Evolutionary conservation across 2,888 invertebrate species (phyloP).

Genomic region (Nasonia oneida): DNA sequence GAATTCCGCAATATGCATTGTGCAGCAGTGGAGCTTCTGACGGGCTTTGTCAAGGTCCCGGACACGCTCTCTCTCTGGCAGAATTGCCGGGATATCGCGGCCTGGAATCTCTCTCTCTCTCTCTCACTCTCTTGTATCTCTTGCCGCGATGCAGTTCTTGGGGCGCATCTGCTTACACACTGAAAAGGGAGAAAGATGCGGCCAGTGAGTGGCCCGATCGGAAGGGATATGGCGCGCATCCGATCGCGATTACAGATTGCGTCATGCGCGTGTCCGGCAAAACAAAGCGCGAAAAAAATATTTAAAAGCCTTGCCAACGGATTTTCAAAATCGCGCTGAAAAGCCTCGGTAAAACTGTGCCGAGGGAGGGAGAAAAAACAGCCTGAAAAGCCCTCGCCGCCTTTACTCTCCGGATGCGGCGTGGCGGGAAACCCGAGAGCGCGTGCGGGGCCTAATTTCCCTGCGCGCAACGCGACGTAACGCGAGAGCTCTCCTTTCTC

Average conservation of each 20-base stretch:
- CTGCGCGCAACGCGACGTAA: slow-evolving; percentile 13
- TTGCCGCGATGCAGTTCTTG: background rate
- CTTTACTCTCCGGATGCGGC: background rate
- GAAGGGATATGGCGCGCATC: background rate
- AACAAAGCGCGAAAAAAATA: too few relatives aligned
- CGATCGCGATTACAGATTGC: background rate
- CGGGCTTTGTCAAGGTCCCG: slow-evolving; percentile 51
- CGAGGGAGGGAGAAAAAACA: background rate
- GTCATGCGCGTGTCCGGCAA: background rate
- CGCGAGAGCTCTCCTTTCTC: slow-evolving; percentile 30
- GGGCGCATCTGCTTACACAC: slow-evolving; percentile 32
- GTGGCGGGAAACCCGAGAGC: slow-evolving; percentile 1
- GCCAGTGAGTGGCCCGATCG: slow-evolving; percentile 15
- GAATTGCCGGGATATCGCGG: slow-evolving; percentile 56
- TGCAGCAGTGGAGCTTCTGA: background rate
- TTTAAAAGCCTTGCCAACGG: background rate
- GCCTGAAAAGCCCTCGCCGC: slow-evolving; percentile 18
- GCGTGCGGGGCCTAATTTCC: background rate
- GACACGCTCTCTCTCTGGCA: background rate
- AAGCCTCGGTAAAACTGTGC: background rate
- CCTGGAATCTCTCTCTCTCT: slow-evolving; percentile 23
- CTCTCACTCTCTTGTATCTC: background rate
- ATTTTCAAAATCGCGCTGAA: slow-evolving; percentile 34
- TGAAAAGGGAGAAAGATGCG: background rate
- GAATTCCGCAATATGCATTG: slow-evolving; percentile 47